Conservation (phyloP, 1,140 invertebrate species). For the Aphis craccivora region DNA sequence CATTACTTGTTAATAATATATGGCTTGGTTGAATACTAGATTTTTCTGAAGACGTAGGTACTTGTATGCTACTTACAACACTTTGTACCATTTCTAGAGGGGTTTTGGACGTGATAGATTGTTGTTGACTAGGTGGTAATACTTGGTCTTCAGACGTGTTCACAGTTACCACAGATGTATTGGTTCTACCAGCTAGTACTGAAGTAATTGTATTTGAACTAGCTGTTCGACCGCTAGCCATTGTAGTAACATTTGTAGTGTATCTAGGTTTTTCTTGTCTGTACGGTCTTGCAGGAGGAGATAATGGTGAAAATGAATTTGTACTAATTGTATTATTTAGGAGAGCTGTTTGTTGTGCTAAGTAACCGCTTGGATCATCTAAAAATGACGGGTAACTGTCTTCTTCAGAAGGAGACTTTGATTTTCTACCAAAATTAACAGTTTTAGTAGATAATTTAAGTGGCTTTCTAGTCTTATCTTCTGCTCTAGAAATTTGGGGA, state of each 20-base stretch:
- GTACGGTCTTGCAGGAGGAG: conserved; percentile 37
- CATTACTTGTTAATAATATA: conserved; percentile 77
- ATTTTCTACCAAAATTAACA: conserved; percentile 66
- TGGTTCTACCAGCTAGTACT: conserved; percentile 76
- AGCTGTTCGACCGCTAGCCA: conserved; percentile 77
- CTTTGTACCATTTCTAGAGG: conserved; percentile 82
- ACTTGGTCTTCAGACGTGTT: conserved; percentile 63
- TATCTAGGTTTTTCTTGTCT: conserved; percentile 44
- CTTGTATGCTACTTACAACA: conserved; percentile 78
- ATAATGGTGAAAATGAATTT: conserved; percentile 48
- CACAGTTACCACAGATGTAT: conserved; percentile 77
- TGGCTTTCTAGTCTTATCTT: conserved; percentile 52
- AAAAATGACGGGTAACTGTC: conserved; percentile 74
- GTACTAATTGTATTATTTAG: conserved; percentile 78
- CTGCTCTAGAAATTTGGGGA: neutral
- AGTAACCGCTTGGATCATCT: conserved; percentile 87
- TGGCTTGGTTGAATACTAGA: conserved; percentile 68
- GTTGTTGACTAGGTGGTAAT: conserved; percentile 36
- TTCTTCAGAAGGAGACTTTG: conserved; percentile 65
- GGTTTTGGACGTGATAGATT: conserved; percentile 68
- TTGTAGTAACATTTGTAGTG: conserved; percentile 70
- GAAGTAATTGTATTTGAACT: conserved; percentile 80
- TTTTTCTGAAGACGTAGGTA: conserved; percentile 53
- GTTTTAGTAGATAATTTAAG: conserved; percentile 36
- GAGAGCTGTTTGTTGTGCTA: conserved; percentile 84